These are phyloP conservation scores for Hyperoplus lanceolatus DNA, from an alignment of 2,797 vertebrate genomes.

Conservation along the genomic window DNA sequence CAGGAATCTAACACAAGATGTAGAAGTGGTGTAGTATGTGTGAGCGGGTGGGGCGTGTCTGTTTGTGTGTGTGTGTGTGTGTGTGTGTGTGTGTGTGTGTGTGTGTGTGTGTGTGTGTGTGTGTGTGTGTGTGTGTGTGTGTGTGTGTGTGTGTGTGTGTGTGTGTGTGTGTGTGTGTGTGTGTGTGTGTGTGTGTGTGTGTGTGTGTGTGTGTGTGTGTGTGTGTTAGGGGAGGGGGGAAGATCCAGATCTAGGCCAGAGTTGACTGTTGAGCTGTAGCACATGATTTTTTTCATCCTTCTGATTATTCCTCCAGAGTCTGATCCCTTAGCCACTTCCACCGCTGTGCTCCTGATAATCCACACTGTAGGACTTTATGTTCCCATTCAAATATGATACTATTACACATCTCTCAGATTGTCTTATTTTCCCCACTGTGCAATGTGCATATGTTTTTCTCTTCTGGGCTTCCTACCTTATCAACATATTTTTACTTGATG, in stretches of 20 bases:
- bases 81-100: background rate
- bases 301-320: slow-evolving; percentile 28
- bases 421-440: background rate
- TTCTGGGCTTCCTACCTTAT: background rate
- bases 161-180: background rate
- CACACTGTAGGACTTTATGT: background rate
- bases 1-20: slow-evolving; percentile 4
- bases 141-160: background rate
- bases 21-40: background rate
- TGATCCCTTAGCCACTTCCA: slow-evolving; percentile 39
- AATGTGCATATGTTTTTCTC: slow-evolving; percentile 9
- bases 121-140: background rate
- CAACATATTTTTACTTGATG: slow-evolving; percentile 28
- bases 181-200: background rate
- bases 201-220: background rate
- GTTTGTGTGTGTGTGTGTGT: background rate
- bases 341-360: slow-evolving; percentile 24
- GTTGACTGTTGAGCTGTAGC: slow-evolving; percentile 59
- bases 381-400: background rate
- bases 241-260: slow-evolving; percentile 12
- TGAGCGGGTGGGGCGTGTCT: background rate
- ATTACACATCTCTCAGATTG: background rate
- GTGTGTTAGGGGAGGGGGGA: background rate
- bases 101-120: background rate
- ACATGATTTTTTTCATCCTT: slow-evolving; percentile 60